These are phyloP conservation scores for Miichthys miiuy DNA, from an alignment of 2,797 vertebrate species.

Conservation along the genomic window DNA sequence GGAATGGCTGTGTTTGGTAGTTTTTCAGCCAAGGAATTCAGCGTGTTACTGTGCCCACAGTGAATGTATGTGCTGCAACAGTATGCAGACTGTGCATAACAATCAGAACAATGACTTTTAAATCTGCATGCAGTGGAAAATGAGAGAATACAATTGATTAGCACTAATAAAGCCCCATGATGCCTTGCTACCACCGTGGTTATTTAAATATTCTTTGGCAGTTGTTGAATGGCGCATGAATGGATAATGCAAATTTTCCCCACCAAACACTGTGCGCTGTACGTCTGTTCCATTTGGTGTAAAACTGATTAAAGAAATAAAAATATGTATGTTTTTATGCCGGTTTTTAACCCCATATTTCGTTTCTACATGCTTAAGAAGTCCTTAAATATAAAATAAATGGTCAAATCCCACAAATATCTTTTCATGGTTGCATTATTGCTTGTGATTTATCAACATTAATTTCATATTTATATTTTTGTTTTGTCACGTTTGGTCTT, in stretches of 20 bases:
- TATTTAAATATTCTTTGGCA: constrained; percentile 50
- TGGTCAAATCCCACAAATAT: not conserved
- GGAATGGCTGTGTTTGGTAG: constrained; percentile 48
- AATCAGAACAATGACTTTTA: constrained; percentile 51
- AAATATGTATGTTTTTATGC: not conserved
- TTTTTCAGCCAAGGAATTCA: constrained; percentile 46
- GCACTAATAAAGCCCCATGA: constrained; percentile 41
- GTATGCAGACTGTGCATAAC: constrained; percentile 41
- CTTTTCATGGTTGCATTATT: not conserved
- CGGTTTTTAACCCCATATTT: not conserved
- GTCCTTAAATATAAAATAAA: not conserved
- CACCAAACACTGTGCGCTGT: not conserved
- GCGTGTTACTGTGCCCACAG: constrained; percentile 43
- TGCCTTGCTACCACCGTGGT: constrained; percentile 35
- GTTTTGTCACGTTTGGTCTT: not conserved
- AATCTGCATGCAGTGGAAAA: constrained; percentile 31
- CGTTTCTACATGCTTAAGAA: not conserved
- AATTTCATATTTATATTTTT: not conserved
- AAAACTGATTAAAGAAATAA: not conserved
- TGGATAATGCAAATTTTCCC: constrained; percentile 25
- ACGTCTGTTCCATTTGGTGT: not conserved
- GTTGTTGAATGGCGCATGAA: constrained; percentile 18
- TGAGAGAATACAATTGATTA: constrained; percentile 53
- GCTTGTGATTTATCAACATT: not conserved
- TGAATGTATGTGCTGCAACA: constrained; percentile 51